Evolutionary conservation across 2,888 invertebrate species (phyloP).

Genomic region (Eristalinus sepulchralis): DNA sequence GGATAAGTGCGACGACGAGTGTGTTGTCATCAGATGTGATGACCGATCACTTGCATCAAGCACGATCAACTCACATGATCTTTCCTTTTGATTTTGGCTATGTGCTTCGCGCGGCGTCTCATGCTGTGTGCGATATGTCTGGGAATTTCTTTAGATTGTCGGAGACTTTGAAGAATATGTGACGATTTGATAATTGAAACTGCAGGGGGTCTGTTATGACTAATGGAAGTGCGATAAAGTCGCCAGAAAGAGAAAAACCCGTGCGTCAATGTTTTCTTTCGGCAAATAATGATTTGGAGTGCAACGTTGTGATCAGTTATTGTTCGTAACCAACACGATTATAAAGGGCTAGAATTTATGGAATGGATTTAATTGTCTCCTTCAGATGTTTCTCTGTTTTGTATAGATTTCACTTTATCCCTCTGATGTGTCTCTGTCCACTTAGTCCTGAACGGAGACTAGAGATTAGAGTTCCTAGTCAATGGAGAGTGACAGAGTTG

Average conservation of each 20-base stretch:
- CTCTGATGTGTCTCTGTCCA: too few species aligned
- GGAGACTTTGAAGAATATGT: background rate
- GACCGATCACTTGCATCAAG: background rate
- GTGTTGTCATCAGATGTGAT: too few species aligned
- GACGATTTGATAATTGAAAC: background rate
- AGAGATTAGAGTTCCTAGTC: too few species aligned
- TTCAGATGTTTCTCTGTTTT: too few species aligned
- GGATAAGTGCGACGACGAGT: background rate
- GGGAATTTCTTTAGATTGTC: background rate
- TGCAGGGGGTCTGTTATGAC: background rate
- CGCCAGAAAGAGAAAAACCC: background rate
- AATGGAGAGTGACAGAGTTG: too few species aligned
- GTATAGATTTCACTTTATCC: too few species aligned
- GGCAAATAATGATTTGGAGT: too few species aligned
- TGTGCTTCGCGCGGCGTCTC: background rate
- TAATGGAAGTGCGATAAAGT: background rate
- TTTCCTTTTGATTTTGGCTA: background rate
- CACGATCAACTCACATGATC: background rate
- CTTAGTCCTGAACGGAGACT: too few species aligned
- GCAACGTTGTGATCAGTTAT: too few species aligned
- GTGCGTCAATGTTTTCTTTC: background rate
- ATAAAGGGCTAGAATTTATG: too few species aligned
- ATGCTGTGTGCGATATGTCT: background rate
- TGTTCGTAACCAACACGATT: too few species aligned
- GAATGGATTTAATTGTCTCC: too few species aligned